Evolutionary conservation across 1,140 invertebrate species (phyloP), one percentile per base, ranked within the genome.

Genomic region (Xylocopa sonorina): DNA sequence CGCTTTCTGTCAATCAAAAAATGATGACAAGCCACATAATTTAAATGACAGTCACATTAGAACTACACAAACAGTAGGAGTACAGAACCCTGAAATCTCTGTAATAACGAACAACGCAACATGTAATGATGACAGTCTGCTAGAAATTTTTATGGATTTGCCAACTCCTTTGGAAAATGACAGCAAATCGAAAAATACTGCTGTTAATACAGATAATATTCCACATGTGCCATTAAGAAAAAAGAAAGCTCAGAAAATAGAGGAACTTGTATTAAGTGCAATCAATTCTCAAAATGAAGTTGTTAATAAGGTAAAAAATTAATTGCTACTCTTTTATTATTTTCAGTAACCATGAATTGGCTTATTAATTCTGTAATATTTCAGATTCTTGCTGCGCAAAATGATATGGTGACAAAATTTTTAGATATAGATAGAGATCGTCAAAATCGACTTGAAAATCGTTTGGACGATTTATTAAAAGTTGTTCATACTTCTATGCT

Each of bases 231-330:
- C 92, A 34, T 76, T 92, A 14, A 87, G 92, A 27, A 92, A 91
- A 46, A 93, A 93, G 66, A 93, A 92, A 66, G 89, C 87, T 6
- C 91, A 93, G 27, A 93, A 93, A 68, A 41, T 93, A 18, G 92
- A 93, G 68, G 90, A 91, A 27, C 75, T 93, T 12, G 89, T 93
- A 78, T 43, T 93, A 16, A 91, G 79, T 80, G 92, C 92, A 2
- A 92, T 93, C 38, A 92, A 88, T 84, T 93, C 92, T 27, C 92
- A 93, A 68, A 93, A 88, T 67, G 92, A 93, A 83, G 92, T 92
- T 12, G 91, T 93, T 2, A 92, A 92, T 84, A 93, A 92, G 87
- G 92, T 93, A 84, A 41, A 6, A 10, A 81, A 60, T 63, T 41
- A 76, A 76, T 18, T 60, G 32, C 29, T 60, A 7, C 5, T 55